Evolutionary conservation across 2,797 vertebrate species (phyloP).

Genomic region (Sebastes cheni): DNA sequence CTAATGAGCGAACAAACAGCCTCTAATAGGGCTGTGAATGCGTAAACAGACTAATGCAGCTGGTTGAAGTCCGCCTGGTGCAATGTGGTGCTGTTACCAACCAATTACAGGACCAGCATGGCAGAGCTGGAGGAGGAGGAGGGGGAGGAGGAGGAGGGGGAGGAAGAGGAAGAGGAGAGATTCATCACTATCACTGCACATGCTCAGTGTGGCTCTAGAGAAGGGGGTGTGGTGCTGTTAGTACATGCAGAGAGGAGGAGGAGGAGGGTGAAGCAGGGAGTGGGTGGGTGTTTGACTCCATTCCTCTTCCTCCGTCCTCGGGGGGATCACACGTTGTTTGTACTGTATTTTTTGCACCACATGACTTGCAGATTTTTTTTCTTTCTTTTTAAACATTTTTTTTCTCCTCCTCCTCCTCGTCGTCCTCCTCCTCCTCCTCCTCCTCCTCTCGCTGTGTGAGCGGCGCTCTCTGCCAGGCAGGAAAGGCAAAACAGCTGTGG

Average conservation of each 20-base stretch:
- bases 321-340: constrained; percentile 67
- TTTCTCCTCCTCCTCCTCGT: no score
- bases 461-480: constrained; percentile 57
- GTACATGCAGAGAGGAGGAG: constrained; percentile 3
- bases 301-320: constrained; percentile 52
- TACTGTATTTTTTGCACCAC: constrained; percentile 73
- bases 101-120: constrained; percentile 61
- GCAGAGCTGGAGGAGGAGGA: constrained; percentile 35
- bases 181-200: constrained; percentile 50
- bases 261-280: neutral
- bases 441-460: constrained; percentile 8
- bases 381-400: constrained; percentile 34
- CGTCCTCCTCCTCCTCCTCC: neutral
- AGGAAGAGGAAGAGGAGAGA: neutral
- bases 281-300: constrained; percentile 58
- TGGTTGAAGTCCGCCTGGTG: constrained; percentile 59
- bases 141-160: neutral
- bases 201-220: constrained; percentile 55
- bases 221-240: constrained; percentile 56
- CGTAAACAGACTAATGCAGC: constrained; percentile 55
- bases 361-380: constrained; percentile 79
- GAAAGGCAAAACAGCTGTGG: constrained; percentile 74
- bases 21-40: constrained; percentile 57
- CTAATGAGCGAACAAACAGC: constrained; percentile 60
- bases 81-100: constrained; percentile 54